Conservation (phyloP, 2,888 invertebrate genomes). For the Mimumesa dahlbomi region DNA sequence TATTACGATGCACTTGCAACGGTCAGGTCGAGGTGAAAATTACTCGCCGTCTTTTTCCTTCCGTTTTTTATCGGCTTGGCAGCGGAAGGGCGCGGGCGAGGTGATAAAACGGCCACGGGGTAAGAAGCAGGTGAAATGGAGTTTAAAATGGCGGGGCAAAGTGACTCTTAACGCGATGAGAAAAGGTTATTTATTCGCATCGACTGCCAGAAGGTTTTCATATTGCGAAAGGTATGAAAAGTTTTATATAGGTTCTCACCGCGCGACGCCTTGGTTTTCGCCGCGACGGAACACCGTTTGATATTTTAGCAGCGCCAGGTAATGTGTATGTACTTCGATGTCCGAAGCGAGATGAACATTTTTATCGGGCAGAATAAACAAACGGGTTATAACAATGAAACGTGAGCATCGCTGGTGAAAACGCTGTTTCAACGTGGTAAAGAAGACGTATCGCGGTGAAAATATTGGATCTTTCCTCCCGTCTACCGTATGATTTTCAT, state of each 20-base stretch:
- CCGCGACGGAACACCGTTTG: too few relatives aligned
- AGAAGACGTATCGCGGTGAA: too few relatives aligned
- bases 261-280: too few relatives aligned
- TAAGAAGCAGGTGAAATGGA: conserved; percentile 1
- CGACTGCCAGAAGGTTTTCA: neutral
- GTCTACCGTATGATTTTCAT: too few relatives aligned
- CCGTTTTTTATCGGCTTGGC: neutral
- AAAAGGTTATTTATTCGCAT: conserved; percentile 17
- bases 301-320: too few relatives aligned
- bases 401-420: too few relatives aligned
- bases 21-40: conserved; percentile 15
- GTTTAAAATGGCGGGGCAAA: conserved; percentile 4
- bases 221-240: conserved; percentile 11
- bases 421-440: too few relatives aligned
- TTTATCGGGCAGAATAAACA: too few relatives aligned
- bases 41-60: conserved; percentile 9
- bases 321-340: too few relatives aligned
- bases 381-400: too few relatives aligned
- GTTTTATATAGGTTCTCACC: conserved; percentile 16
- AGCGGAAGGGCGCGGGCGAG: neutral
- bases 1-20: neutral
- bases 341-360: too few relatives aligned
- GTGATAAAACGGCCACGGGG: neutral
- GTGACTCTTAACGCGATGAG: conserved; percentile 1
- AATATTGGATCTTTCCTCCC: too few relatives aligned